phyloP scores from a whole-genome alignment of 1,140 invertebrate species.

The Akabosia matsudoensis region DNA sequence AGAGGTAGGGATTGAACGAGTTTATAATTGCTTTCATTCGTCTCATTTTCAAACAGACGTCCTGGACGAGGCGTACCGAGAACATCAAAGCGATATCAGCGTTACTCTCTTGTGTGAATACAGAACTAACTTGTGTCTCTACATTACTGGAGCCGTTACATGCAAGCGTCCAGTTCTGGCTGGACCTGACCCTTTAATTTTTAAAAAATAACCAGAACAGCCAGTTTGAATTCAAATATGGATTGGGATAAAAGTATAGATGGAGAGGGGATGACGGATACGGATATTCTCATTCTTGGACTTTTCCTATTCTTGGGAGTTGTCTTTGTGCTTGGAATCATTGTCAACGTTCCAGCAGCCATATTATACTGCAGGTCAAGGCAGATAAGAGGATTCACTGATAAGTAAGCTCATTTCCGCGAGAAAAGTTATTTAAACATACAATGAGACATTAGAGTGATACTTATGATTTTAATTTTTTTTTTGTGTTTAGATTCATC shows the following conservation, averaged over 20 bases:
- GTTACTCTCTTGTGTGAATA: neutral
- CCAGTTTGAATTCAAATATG: neutral
- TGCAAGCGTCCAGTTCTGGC: neutral
- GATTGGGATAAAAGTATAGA: neutral
- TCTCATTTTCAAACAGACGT: neutral
- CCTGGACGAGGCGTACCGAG: neutral
- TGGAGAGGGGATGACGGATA: neutral
- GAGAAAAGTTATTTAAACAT: neutral
- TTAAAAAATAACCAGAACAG: too few species aligned
- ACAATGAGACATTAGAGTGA: neutral
- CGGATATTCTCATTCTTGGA: neutral
- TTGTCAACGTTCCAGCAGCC: constrained; percentile 26
- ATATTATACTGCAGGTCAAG: constrained; percentile 34
- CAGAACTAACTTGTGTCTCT: neutral
- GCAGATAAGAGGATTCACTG: constrained; percentile 33
- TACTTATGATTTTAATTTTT: neutral
- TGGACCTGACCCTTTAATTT: too few species aligned
- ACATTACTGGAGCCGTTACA: neutral
- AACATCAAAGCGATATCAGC: neutral
- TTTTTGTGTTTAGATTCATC: neutral
- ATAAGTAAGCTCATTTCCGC: constrained; percentile 35
- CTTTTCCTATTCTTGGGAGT: neutral
- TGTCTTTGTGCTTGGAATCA: constrained; percentile 17
- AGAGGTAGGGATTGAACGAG: too few species aligned
- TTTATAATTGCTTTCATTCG: neutral